Evolutionary conservation across 2,113 vertebrate species (phyloP).

Genomic region (Grammomys dolichurus): DNA sequence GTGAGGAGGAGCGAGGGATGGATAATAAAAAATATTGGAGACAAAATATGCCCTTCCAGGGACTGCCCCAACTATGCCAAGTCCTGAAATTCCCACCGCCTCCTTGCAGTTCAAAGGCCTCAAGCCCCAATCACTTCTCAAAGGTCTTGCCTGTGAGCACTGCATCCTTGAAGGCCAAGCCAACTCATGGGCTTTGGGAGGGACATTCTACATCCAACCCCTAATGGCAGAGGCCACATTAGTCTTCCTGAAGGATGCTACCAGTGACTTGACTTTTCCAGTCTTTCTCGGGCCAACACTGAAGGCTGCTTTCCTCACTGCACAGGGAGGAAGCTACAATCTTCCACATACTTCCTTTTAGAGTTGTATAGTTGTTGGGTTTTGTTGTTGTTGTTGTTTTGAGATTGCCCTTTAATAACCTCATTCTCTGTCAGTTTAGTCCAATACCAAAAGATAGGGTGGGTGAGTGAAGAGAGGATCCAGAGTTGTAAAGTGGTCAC

Average conservation of each 20-base stretch:
- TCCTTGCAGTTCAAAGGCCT: background rate
- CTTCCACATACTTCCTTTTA: slow-evolving; percentile 4
- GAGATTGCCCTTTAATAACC: background rate
- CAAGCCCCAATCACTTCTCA: background rate
- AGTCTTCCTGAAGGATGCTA: background rate
- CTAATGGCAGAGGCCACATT: too few relatives aligned
- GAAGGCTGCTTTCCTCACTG: background rate
- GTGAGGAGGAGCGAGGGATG: background rate
- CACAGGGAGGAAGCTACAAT: slow-evolving; percentile 34
- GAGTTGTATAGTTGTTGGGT: background rate
- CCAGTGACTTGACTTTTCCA: slow-evolving; percentile 12
- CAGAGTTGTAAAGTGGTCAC: background rate
- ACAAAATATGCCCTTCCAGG: background rate
- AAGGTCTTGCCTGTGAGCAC: background rate
- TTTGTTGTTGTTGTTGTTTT: background rate
- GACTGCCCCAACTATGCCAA: too few relatives aligned
- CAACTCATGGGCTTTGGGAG: background rate
- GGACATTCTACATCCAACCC: background rate
- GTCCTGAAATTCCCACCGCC: background rate
- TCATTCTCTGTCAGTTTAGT: slow-evolving; percentile 28
- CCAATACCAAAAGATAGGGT: background rate
- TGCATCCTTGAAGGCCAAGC: background rate
- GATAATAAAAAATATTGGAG: background rate
- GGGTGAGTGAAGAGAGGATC: background rate
- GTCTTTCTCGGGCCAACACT: background rate